phyloP scores from a whole-genome alignment of 1,140 invertebrate species.

The Periplaneta americana region DNA sequence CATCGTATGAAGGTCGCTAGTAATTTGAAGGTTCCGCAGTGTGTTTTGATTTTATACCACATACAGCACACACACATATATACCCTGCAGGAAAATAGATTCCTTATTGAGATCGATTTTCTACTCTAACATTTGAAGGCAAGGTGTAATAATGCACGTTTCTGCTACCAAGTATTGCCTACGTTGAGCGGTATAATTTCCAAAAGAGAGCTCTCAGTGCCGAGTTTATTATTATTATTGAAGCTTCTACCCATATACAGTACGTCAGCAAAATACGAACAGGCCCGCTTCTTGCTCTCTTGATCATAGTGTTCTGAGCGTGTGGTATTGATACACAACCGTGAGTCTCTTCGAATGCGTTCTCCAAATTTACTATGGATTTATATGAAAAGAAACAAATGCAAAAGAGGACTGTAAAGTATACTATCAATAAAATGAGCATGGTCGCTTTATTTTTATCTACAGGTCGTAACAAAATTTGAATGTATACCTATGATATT shows the following conservation, averaged over 20 bases:
- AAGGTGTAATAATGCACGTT: neutral
- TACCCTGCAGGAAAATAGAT: neutral
- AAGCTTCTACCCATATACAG: neutral
- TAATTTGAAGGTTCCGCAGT: neutral
- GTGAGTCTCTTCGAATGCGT: too few relatives aligned
- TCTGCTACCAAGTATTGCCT: neutral
- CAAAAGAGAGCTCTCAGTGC: neutral
- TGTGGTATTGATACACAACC: too few relatives aligned
- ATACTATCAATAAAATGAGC: too few relatives aligned
- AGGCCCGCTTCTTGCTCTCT: too few relatives aligned
- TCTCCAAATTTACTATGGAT: too few relatives aligned
- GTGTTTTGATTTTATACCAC: neutral
- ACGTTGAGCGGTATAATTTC: neutral
- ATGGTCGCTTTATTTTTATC: too few relatives aligned
- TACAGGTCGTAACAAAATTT: too few relatives aligned
- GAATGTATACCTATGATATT: too few relatives aligned
- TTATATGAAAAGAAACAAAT: too few relatives aligned
- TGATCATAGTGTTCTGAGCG: too few relatives aligned
- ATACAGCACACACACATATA: neutral
- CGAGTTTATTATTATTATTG: neutral
- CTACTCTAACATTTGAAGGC: neutral
- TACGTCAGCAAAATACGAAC: too few relatives aligned
- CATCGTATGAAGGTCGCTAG: neutral
- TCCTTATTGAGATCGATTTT: neutral
- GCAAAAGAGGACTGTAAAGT: too few relatives aligned